Conservation (phyloP, 2,113 vertebrate species). For the Atractosteus spatula region DNA sequence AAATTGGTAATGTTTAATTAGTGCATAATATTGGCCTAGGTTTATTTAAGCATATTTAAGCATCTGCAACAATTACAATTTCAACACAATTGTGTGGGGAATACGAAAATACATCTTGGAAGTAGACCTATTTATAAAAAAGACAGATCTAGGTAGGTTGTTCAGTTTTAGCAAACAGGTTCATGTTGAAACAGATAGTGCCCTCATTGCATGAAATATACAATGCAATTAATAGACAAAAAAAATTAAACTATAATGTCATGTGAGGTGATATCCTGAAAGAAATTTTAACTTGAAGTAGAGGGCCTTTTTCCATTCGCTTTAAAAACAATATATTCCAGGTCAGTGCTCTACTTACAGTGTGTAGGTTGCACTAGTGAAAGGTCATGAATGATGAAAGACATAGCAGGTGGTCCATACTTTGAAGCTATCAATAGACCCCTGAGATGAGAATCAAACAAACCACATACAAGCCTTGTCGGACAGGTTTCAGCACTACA, state of each 20-base stretch:
- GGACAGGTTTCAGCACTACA: constrained; percentile 11
- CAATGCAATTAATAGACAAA: too few relatives aligned
- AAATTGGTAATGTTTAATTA: too few relatives aligned
- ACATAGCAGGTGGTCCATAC: constrained; percentile 60
- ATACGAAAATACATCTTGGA: too few relatives aligned
- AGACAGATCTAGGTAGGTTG: too few relatives aligned
- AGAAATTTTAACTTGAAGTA: not conserved
- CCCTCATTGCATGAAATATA: too few relatives aligned
- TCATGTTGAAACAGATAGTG: too few relatives aligned
- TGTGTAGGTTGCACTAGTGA: constrained; percentile 19
- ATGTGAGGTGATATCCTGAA: not conserved
- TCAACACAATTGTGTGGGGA: too few relatives aligned
- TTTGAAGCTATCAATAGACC: constrained; percentile 65
- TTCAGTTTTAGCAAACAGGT: too few relatives aligned
- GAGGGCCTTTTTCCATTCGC: not conserved
- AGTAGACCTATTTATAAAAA: too few relatives aligned
- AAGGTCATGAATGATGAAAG: constrained; percentile 66
- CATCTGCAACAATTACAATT: too few relatives aligned
- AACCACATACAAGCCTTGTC: constrained; percentile 25
- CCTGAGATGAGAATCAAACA: constrained; percentile 54
- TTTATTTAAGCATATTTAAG: too few relatives aligned
- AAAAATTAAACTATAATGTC: not conserved
- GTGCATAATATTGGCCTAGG: too few relatives aligned
- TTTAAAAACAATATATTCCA: not conserved
- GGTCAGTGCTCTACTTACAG: not conserved